Conservation (phyloP, 2,113 vertebrate genomes). For the Oxyruncus cristatus region DNA sequence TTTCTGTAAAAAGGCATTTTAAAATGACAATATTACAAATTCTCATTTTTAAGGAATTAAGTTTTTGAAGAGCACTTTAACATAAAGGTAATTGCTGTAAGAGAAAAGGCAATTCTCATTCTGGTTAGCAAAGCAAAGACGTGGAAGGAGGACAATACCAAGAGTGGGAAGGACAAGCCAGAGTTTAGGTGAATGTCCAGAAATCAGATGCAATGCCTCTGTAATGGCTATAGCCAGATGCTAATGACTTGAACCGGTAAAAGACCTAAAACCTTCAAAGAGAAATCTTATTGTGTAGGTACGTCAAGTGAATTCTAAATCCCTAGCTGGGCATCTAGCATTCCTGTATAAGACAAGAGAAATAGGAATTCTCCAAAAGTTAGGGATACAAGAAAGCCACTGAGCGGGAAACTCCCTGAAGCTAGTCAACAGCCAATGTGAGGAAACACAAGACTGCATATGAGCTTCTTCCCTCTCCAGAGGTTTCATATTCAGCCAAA, state of each 20-base stretch:
- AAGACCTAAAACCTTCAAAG: background rate
- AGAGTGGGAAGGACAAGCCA: background rate
- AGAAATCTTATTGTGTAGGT: background rate
- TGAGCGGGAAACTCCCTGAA: background rate
- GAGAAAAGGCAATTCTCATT: background rate
- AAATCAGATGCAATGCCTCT: background rate
- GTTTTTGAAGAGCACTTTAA: background rate
- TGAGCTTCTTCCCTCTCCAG: background rate
- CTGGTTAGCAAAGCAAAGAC: background rate
- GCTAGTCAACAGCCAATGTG: background rate
- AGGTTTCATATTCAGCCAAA: background rate
- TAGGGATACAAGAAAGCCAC: background rate
- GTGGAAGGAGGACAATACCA: background rate
- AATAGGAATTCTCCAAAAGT: background rate
- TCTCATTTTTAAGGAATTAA: background rate
- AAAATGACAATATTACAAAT: background rate
- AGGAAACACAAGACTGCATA: background rate
- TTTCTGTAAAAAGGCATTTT: background rate
- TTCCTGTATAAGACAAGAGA: background rate
- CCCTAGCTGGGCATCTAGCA: background rate
- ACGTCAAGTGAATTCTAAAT: background rate
- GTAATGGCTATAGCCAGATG: background rate
- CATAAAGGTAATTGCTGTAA: background rate
- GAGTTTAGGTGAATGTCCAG: background rate
- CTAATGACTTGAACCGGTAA: background rate